Evolutionary conservation across 1,140 invertebrate species (phyloP), one percentile per base, ranked within the genome.

Genomic region (Penaeus japonicus): DNA sequence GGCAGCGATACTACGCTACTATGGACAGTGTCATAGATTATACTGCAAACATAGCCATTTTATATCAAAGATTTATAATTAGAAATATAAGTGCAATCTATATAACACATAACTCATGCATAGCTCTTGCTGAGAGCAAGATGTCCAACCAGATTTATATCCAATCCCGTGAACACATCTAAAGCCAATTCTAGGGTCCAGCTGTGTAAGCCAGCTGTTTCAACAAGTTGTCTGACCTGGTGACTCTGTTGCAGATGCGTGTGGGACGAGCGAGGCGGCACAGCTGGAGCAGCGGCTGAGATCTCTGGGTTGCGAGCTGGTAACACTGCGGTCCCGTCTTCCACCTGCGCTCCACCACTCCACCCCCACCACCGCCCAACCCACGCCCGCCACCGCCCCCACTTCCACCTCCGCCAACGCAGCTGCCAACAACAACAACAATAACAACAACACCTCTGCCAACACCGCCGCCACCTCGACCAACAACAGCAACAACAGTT

Each of bases 251-350:
- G 15, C 94, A 98, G 97, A 97, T 96, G 96, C 96, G 89, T 97
- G 96, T 89, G 97, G 96, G 62, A 97, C 96, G 91, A 97, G 97
- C 93, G 97, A 98, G 94, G 97, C 97, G 65, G 97, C 97, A 90
- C 96, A 97, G 92, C 93, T 97, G 90, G 96, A 98, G 93, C 96
- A 97, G 92, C 95, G 96, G 84, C 94, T 98, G 90, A 96, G 96
- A 90, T 97, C 96, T 92, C 94, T 98, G 89, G 97, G 96, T 93
- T 97, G 96, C 73, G 97, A 97, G 93, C 93, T 98, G 93, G 96
- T 97, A 91, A 97, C 97, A 75, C 94, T 98, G 91, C 94, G 97
- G 87, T 97, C 97, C 93, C 94, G 96, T 82, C 94, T 98, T 70
- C 92, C 92, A 47, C 90, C 91, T 27, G 39, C 86, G 62, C 86